Conservation (phyloP, 2,888 invertebrate genomes). For the Iphiclides podalirius region DNA sequence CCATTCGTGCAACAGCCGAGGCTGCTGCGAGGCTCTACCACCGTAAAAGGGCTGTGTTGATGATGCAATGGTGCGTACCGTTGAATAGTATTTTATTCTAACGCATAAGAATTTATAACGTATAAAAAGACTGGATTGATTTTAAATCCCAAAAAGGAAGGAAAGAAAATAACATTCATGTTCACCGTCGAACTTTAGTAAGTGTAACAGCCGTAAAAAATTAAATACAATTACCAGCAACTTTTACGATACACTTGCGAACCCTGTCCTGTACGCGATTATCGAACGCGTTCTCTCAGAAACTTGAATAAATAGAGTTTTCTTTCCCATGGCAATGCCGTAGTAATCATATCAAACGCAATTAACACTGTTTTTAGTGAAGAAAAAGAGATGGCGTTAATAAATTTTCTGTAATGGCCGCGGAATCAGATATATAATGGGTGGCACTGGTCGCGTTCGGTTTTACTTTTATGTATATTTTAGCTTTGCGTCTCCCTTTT, state of each 20-base stretch:
- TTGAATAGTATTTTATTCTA: too few species aligned
- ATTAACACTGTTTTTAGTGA: conserved; percentile 14
- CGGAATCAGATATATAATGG: conserved; percentile 11
- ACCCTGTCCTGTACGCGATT: neutral
- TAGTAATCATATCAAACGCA: conserved; percentile 2
- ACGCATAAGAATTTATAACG: too few species aligned
- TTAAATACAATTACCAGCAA: conserved; percentile 11
- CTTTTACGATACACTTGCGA: neutral
- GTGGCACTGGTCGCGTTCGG: too few species aligned
- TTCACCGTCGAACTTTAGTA: neutral
- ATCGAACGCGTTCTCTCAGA: conserved; percentile 3
- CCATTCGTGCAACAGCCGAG: too few species aligned
- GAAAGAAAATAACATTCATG: too few species aligned
- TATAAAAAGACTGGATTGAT: too few species aligned
- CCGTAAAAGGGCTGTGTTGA: too few species aligned
- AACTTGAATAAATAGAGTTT: conserved; percentile 4
- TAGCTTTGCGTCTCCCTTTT: too few species aligned
- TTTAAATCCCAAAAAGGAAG: too few species aligned
- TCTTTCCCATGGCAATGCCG: conserved; percentile 8
- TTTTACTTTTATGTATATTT: too few species aligned
- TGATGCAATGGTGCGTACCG: too few species aligned
- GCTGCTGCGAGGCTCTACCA: too few species aligned
- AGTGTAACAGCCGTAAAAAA: neutral
- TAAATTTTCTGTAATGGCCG: conserved; percentile 6
- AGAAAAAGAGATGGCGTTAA: conserved; percentile 8